A percentile compares a stretch with the other conserved stretches of the same genome.
These are phyloP conservation scores for Trimorus sp. DNA, from an alignment of 2,888 invertebrate species.

Conservation along the genomic window DNA sequence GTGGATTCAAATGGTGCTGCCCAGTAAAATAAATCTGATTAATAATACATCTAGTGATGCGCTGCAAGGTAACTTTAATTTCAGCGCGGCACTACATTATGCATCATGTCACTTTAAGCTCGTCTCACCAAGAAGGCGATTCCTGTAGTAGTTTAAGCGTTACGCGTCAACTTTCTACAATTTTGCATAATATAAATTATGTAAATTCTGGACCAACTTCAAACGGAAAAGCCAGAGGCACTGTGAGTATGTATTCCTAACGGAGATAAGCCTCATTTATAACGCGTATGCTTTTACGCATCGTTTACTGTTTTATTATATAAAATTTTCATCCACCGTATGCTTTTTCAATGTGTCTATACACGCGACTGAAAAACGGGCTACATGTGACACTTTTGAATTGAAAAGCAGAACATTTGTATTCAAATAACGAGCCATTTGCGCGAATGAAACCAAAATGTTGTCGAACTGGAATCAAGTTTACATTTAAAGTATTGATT, in stretches of 20 bases:
- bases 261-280: constrained; percentile 53
- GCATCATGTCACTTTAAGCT: constrained; percentile 49
- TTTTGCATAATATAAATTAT: constrained; percentile 71
- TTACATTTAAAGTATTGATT: too few relatives aligned
- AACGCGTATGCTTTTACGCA: constrained; percentile 57
- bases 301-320: constrained; percentile 46
- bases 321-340: constrained; percentile 3
- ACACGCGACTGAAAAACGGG: too few relatives aligned
- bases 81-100: constrained; percentile 43
- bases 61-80: constrained; percentile 54
- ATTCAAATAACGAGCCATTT: too few relatives aligned
- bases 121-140: constrained; percentile 49
- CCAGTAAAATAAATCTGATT: constrained; percentile 39
- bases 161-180: constrained; percentile 66
- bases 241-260: constrained; percentile 37
- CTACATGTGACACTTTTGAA: too few relatives aligned
- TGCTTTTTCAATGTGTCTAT: constrained; percentile 5
- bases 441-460: too few relatives aligned
- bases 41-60: constrained; percentile 43
- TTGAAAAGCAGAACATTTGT: too few relatives aligned
- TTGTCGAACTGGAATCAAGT: too few relatives aligned
- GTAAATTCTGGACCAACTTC: constrained; percentile 66
- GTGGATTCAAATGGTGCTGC: constrained; percentile 22
- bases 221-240: constrained; percentile 55
- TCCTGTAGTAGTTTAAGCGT: constrained; percentile 54